phyloP scores from a whole-genome alignment of 2,113 vertebrate genomes.

The Kryptolebias marmoratus region DNA sequence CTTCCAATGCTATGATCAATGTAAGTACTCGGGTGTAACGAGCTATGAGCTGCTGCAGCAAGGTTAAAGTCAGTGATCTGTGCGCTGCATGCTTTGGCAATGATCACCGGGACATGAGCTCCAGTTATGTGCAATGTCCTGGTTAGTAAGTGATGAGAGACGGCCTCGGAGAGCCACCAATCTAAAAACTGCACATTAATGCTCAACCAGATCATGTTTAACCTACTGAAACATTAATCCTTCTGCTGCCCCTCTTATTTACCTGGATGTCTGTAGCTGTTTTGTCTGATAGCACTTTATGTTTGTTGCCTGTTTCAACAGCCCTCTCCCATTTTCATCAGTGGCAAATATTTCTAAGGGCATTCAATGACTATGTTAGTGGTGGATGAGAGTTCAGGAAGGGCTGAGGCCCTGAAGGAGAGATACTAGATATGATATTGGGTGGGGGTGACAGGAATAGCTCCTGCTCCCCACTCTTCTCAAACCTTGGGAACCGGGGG shows the following conservation, averaged over 20 bases:
- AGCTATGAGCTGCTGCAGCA: neutral
- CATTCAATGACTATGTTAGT: conserved; percentile 20
- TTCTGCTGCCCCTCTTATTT: neutral
- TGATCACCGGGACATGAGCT: conserved; percentile 30
- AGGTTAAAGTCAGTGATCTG: conserved; percentile 5
- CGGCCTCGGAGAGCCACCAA: conserved; percentile 7
- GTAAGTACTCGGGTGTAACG: conserved; percentile 65
- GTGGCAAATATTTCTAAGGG: conserved; percentile 1
- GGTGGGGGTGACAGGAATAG: conserved; percentile 74
- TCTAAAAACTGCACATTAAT: conserved; percentile 1
- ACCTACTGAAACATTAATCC: neutral
- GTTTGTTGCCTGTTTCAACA: conserved; percentile 13
- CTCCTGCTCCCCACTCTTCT: conserved; percentile 26
- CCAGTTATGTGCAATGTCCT: conserved; percentile 6
- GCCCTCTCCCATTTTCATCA: conserved; percentile 9
- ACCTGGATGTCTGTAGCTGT: neutral
- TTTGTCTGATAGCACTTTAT: neutral
- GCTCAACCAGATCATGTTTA: neutral
- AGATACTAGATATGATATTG: conserved; percentile 67
- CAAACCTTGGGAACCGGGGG: conserved; percentile 7
- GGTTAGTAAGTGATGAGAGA: conserved; percentile 31
- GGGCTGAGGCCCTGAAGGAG: conserved; percentile 44
- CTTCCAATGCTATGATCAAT: conserved; percentile 99
- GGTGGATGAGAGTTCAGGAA: conserved; percentile 45
- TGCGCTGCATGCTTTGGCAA: neutral